Evolutionary conservation across 92 coral and sea anemone species (phyloP).

Genomic region (Siderastrea siderea): DNA sequence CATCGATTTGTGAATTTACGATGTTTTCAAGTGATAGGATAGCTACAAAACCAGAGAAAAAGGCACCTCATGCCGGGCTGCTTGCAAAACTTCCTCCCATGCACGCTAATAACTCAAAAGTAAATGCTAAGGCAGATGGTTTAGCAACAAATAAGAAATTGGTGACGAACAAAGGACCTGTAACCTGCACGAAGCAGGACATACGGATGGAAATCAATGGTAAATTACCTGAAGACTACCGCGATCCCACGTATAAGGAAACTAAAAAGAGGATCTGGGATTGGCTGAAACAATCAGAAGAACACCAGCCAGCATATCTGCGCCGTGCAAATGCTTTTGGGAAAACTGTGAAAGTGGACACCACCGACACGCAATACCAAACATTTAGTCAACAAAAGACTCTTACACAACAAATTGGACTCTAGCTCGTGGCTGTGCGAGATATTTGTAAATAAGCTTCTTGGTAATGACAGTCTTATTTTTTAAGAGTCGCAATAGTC

Average conservation of each 20-base stretch:
- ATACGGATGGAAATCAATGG: constrained; percentile 70
- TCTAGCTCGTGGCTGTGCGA: background rate
- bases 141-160: constrained; percentile 10
- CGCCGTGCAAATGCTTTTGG: constrained; percentile 60
- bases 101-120: background rate
- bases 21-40: constrained; percentile 58
- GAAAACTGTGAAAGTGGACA: constrained; percentile 16
- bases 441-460: too few species aligned
- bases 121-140: background rate
- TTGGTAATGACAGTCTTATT: too few species aligned
- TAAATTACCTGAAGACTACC: constrained; percentile 80
- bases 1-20: constrained; percentile 87
- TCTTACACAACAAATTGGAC: background rate
- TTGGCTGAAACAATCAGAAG: constrained; percentile 76
- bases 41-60: constrained; percentile 16
- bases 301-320: constrained; percentile 67
- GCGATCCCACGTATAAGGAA: constrained; percentile 73
- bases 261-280: constrained; percentile 77
- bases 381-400: constrained; percentile 1
- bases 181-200: constrained; percentile 75
- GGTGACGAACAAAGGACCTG: constrained; percentile 17
- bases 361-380: background rate
- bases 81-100: constrained; percentile 40
- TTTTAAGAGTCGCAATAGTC: background rate
- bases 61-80: constrained; percentile 7